Evolutionary conservation across 2,113 vertebrate species (phyloP), one percentile per base, ranked within the genome.

Genomic region (Microcebus tavaratra): DNA sequence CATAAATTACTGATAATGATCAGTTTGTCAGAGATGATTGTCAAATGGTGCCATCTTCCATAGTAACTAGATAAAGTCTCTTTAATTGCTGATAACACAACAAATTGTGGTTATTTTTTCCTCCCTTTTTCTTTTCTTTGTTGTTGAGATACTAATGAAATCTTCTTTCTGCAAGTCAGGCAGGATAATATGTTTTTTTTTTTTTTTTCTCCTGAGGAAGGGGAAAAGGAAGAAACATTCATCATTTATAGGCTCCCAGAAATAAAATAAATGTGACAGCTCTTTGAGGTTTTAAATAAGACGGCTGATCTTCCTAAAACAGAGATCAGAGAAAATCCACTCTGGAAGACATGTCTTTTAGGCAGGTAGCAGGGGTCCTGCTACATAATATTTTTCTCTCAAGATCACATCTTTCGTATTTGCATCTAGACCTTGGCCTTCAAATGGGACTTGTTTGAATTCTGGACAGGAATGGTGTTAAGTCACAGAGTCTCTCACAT

Each of bases 1-100:
- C 73, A 2, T 98, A 98, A 98, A 96, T 98, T 97, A 93, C 96
- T 81, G 97, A 97, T 98, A 98, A 98, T 80, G 97, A 98, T 98
- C 98, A 88, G 72, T 98, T 98, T 97, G 92, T 98, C 97, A 97
- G 96, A 85, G 90, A 88, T 97, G 98, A 97, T 79, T 97, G 95
- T 96, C 5, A 21, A 85, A 20, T 68, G 81, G 92, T 45, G 65
- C 90, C 79, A 42, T 96, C 61, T 94, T 95, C 88, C 92, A 83
- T 93, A 90, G 85, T 96, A 97, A 98, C 98, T 98, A 98, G 97
- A 92, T 98, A 97, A 98, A 97, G 79, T 88, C 84, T 3, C 2
- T 67, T 93, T 98, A 97, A 97, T 97, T 97, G 97, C 81, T 96
- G 94, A 45, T 90, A 78, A 36, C 93, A 83, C 88, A 93, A 92